A percentile compares a stretch with the other conserved stretches of the same genome.
Conservation (phyloP, 2,888 invertebrate genomes). For the Eristalinus aeneus region DNA sequence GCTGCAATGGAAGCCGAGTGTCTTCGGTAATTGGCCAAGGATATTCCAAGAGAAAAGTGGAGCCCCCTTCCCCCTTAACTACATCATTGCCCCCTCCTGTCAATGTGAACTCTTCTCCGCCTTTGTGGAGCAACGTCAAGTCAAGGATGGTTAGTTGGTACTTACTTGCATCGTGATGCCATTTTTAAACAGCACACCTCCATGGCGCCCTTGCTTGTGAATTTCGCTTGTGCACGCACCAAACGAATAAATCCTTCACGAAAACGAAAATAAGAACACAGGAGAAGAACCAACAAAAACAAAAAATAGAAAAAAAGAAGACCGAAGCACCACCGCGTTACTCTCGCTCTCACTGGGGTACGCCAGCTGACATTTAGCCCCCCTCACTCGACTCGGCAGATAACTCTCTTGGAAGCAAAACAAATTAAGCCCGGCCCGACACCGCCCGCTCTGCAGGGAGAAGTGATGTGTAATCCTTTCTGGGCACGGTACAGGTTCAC, state of each 20-base stretch:
- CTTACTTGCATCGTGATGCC: constrained; percentile 74
- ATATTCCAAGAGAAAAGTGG: not conserved
- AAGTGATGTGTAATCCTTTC: not conserved
- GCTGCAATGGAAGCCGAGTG: constrained; percentile 6
- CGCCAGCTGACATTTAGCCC: constrained; percentile 64
- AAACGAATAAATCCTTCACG: constrained; percentile 56
- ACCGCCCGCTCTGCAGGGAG: constrained; percentile 43
- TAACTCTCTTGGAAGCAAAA: constrained; percentile 5
- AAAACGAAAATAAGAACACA: not conserved
- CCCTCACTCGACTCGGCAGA: constrained; percentile 43
- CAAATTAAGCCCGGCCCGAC: not conserved
- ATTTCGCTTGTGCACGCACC: constrained; percentile 43
- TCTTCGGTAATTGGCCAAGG: constrained; percentile 46
- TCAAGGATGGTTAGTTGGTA: constrained; percentile 5
- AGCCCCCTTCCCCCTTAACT: not conserved
- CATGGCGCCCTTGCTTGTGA: constrained; percentile 85
- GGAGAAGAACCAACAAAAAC: not conserved
- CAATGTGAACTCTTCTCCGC: not conserved
- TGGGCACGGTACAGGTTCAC: not conserved
- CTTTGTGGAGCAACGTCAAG: not conserved
- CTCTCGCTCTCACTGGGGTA: constrained; percentile 60
- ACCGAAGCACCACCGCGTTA: not conserved
- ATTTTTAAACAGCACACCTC: constrained; percentile 74
- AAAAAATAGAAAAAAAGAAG: not conserved
- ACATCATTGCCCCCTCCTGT: not conserved